These are phyloP conservation scores for Mustelus asterias DNA, from an alignment of 2,113 vertebrate genomes.

Conservation along the genomic window DNA sequence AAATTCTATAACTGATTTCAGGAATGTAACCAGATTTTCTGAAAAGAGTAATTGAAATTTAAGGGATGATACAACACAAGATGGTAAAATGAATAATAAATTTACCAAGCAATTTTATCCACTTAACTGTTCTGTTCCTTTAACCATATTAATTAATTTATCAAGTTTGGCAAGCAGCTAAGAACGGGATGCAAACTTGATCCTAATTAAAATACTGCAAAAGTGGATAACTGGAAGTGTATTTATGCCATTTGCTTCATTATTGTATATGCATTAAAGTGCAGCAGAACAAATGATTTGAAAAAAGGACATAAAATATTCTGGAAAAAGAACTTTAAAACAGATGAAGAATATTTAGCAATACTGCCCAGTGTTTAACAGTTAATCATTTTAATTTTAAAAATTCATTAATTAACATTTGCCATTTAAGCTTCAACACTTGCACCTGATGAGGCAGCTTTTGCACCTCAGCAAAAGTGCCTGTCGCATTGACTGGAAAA, in stretches of 20 bases:
- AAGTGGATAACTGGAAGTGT: not conserved
- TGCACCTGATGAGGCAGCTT: not conserved
- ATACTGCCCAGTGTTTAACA: not conserved
- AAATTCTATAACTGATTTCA: not conserved
- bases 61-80: not conserved
- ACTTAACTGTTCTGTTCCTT: not conserved
- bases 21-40: not conserved
- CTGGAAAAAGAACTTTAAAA: not conserved
- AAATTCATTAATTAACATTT: not conserved
- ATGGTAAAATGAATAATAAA: not conserved
- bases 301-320: not conserved
- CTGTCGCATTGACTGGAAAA: not conserved
- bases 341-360: not conserved
- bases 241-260: not conserved
- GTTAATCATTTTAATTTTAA: not conserved
- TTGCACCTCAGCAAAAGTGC: not conserved
- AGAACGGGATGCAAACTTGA: not conserved
- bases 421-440: not conserved
- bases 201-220: not conserved
- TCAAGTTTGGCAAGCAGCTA: not conserved
- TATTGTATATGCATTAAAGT: not conserved
- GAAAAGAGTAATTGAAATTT: not conserved
- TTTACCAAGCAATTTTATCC: not conserved
- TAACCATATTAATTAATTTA: not conserved
- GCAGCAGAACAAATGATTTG: not conserved